A percentile compares a stretch with the other conserved stretches of the same genome.
These are phyloP conservation scores for Pipistrellus pipistrellus DNA, from an alignment of 2,797 vertebrate genomes.

Conservation along the genomic window DNA sequence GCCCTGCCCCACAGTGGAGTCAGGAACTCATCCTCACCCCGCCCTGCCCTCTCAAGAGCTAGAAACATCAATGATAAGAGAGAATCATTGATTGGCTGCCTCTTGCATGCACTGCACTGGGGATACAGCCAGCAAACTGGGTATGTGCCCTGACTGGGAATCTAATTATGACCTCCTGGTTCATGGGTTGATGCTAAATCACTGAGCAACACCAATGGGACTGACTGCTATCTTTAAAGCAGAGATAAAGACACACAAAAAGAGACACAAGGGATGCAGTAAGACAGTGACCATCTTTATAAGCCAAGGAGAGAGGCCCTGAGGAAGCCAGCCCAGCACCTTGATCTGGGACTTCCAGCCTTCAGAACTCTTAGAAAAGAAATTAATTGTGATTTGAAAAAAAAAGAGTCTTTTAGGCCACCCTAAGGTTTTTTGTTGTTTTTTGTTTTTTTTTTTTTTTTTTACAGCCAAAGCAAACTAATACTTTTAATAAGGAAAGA, in stretches of 20 bases:
- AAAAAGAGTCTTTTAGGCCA: not conserved
- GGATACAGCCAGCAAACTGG: too few species aligned
- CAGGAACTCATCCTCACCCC: too few species aligned
- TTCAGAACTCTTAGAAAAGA: not conserved
- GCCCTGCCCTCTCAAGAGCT: too few species aligned
- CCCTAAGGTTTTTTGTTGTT: not conserved
- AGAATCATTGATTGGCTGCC: too few species aligned
- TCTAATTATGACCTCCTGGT: too few species aligned
- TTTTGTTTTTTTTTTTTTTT: not conserved
- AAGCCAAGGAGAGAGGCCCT: not conserved
- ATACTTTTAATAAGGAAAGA: not conserved
- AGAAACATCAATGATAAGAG: too few species aligned
- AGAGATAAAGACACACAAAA: not conserved
- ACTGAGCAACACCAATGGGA: too few species aligned
- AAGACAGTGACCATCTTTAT: not conserved
- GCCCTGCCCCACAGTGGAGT: too few species aligned
- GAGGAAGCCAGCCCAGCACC: not conserved
- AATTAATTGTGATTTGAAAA: not conserved
- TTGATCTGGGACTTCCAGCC: not conserved
- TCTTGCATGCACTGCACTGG: too few species aligned
- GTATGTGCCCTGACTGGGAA: too few species aligned
- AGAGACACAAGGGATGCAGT: not conserved
- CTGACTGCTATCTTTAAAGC: not conserved
- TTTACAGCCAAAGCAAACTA: not conserved
- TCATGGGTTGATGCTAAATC: too few species aligned